Evolutionary conservation across 1,140 invertebrate species (phyloP).

Genomic region (Wasmannia auropunctata): DNA sequence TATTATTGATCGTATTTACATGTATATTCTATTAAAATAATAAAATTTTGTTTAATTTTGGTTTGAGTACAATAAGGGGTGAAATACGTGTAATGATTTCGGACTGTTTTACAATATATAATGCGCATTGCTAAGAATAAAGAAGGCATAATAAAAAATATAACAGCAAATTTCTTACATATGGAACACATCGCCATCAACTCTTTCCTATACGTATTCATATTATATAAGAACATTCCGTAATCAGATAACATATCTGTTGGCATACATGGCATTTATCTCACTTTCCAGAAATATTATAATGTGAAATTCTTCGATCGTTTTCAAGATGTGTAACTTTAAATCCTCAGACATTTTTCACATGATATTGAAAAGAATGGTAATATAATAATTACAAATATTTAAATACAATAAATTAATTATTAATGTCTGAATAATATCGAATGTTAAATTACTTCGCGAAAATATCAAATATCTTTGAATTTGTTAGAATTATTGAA

Average conservation of each 20-base stretch:
- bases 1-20: not conserved
- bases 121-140: not conserved
- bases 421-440: not conserved
- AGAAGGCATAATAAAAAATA: not conserved
- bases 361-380: not conserved
- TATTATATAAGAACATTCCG: not conserved
- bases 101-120: not conserved
- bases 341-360: not conserved
- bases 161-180: not conserved
- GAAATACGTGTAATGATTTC: not conserved
- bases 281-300: not conserved
- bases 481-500: too few species aligned
- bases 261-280: not conserved
- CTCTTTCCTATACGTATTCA: not conserved
- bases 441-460: not conserved
- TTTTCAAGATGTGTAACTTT: not conserved
- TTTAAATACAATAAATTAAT: not conserved
- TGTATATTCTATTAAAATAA: not conserved
- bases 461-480: not conserved
- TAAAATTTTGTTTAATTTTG: not conserved
- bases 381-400: not conserved
- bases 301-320: not conserved
- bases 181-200: not conserved
- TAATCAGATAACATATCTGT: slow-evolving; percentile 13
- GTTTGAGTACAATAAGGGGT: not conserved